Percentiles rank a stretch among this genome's conserved stretches.
These are phyloP conservation scores for Heliocidaris erythrogramma DNA, from an alignment of 35 echinoderm and acorn worm species.

Conservation along the genomic window DNA sequence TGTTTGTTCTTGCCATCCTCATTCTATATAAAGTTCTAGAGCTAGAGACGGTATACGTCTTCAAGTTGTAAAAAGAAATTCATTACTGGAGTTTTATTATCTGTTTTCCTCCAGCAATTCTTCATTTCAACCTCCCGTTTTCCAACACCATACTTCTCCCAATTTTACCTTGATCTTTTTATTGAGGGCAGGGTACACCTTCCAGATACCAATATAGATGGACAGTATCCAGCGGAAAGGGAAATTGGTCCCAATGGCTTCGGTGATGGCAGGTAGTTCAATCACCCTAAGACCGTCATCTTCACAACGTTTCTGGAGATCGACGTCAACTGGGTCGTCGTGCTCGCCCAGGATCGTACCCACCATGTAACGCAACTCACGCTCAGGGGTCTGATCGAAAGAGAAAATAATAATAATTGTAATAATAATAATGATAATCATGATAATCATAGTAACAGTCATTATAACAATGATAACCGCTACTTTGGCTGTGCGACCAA, in stretches of 20 bases:
- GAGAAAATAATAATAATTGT: neutral
- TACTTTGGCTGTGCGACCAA: too few relatives aligned
- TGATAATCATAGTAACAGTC: too few relatives aligned
- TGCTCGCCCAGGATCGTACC: slow-evolving; percentile 76
- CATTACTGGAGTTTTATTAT: too few relatives aligned
- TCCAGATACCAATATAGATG: slow-evolving; percentile 64
- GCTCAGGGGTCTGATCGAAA: slow-evolving; percentile 5
- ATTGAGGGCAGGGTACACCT: slow-evolving; percentile 76
- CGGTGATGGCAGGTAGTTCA: slow-evolving; percentile 64
- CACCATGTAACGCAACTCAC: slow-evolving; percentile 69
- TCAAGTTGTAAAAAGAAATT: too few relatives aligned
- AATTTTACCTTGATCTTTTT: slow-evolving; percentile 69
- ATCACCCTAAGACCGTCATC: slow-evolving; percentile 66
- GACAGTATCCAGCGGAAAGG: slow-evolving; percentile 72
- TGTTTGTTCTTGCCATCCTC: too few relatives aligned
- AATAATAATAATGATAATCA: too few relatives aligned
- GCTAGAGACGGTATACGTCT: too few relatives aligned
- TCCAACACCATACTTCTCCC: neutral
- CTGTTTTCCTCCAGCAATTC: too few relatives aligned
- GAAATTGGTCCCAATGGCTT: slow-evolving; percentile 74
- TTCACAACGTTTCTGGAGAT: slow-evolving; percentile 50
- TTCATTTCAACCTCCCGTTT: too few relatives aligned
- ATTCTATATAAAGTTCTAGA: too few relatives aligned
- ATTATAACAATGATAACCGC: too few relatives aligned
- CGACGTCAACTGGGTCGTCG: slow-evolving; percentile 61